Evolutionary conservation across 2,797 vertebrate species (phyloP), one percentile per base, ranked within the genome.

Genomic region (Sebastiscus tertius): DNA sequence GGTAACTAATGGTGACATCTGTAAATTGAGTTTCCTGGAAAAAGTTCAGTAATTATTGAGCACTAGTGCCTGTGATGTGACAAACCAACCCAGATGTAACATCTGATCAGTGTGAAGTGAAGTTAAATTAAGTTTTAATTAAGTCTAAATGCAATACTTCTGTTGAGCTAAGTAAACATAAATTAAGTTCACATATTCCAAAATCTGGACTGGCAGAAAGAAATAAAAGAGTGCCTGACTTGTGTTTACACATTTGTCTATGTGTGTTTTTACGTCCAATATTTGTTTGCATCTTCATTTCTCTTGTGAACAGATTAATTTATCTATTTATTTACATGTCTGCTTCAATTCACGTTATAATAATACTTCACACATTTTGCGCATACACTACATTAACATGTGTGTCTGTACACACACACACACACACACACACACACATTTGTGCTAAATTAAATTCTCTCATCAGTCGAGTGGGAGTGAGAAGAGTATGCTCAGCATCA

Each of bases 91-190:
- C 29, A 56, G 34, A 66, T 52, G 54, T 55, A 39, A 46, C 31
- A 66, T 60, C 54, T 71, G 36, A 71, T 71, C 31, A 52, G 16
- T 69, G 69, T 22, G 27, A 52, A 34, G 22, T 29, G 29, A 79
- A 27, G 24, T 22, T 39, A 31, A 75, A 76, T 76, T 2, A 76
- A 64, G 8, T 49, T 75, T 65, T 59, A 58, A 65, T 59, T 26
- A 14, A 29, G 14, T 56, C 34, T 62, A 39, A 42, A 24, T 55
- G 31, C 49, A 56, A 42, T 31, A 31, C 46, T 42, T 46, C 8
- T 29, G 39, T 55, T 66, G 16, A 18, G 6, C 56, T 67, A 42
- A 63, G 49, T 63, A 9, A 49, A 54, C 14, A 36, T 59, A 5
- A 1, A 34, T 46, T 10, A 29, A 14, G 1, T 31, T 65, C 11